These are phyloP conservation scores for Pelusios castaneus DNA, from an alignment of 2,113 vertebrate genomes.

Conservation along the genomic window DNA sequence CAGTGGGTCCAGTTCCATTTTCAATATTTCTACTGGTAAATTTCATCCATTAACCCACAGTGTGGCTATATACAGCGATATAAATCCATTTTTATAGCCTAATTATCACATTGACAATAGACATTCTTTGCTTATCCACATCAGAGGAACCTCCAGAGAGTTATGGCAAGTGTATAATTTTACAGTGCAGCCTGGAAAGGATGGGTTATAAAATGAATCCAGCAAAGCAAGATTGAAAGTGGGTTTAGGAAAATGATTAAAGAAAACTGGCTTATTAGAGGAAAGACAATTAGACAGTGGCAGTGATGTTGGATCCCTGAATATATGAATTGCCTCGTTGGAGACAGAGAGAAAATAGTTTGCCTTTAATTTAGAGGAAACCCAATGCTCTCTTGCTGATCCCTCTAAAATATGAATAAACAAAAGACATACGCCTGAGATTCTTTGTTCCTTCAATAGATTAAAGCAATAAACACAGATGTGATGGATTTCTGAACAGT, in stretches of 20 bases:
- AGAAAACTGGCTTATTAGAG: not conserved
- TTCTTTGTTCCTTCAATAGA: not conserved
- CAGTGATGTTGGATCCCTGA: not conserved
- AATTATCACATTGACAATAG: not conserved
- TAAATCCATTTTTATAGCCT: not conserved
- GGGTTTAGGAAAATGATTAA: not conserved
- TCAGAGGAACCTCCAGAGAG: not conserved
- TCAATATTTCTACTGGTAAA: not conserved
- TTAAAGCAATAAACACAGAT: constrained; percentile 36
- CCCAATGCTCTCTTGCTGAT: not conserved
- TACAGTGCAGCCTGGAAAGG: not conserved
- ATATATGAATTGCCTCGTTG: not conserved
- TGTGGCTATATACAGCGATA: not conserved
- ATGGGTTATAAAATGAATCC: not conserved
- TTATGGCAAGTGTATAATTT: not conserved
- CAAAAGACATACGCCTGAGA: not conserved
- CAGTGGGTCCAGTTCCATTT: not conserved
- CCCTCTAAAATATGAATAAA: not conserved
- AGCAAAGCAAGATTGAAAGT: not conserved
- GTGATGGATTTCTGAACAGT: constrained; percentile 41
- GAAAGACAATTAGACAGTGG: not conserved
- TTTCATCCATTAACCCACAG: not conserved
- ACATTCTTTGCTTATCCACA: not conserved
- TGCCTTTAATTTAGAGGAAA: not conserved
- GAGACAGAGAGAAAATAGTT: not conserved